Conservation (phyloP, 2,797 vertebrate species). For the Petrocephalus schoutedeni region DNA sequence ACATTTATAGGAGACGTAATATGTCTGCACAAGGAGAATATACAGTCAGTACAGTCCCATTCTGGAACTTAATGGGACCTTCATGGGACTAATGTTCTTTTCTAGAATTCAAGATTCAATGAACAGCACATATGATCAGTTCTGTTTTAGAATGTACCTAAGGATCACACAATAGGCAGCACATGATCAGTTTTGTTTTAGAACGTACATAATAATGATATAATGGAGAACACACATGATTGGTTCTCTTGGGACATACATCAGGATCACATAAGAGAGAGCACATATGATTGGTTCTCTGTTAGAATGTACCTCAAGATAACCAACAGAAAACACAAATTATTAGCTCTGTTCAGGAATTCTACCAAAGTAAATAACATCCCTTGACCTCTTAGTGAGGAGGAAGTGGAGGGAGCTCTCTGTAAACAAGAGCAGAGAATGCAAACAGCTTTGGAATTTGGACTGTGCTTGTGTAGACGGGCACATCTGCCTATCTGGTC, state of each 20-base stretch:
- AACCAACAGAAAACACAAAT: not conserved
- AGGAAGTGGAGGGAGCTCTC: slow-evolving; percentile 7
- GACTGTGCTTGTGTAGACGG: not conserved
- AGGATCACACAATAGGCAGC: not conserved
- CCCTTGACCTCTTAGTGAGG: not conserved
- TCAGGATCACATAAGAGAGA: not conserved
- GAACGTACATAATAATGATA: not conserved
- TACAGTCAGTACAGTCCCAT: not conserved
- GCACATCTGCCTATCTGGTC: not conserved
- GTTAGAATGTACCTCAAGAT: not conserved
- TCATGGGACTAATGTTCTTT: not conserved
- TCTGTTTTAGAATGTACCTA: not conserved
- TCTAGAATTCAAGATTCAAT: not conserved
- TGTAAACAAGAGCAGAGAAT: not conserved
- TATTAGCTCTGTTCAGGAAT: not conserved
- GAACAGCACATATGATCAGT: not conserved
- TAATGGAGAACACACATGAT: not conserved
- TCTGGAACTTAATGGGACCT: not conserved
- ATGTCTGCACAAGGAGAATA: not conserved
- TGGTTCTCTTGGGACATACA: slow-evolving; percentile 1
- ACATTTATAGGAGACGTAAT: not conserved
- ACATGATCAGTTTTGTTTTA: not conserved
- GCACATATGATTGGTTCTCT: not conserved
- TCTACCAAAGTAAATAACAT: not conserved
- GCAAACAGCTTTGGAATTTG: slow-evolving; percentile 12